Percentiles rank a stretch among this genome's conserved stretches.
Evolutionary conservation across 2,888 invertebrate genomes (phyloP).

Genomic region (Gryllus longicercus): DNA sequence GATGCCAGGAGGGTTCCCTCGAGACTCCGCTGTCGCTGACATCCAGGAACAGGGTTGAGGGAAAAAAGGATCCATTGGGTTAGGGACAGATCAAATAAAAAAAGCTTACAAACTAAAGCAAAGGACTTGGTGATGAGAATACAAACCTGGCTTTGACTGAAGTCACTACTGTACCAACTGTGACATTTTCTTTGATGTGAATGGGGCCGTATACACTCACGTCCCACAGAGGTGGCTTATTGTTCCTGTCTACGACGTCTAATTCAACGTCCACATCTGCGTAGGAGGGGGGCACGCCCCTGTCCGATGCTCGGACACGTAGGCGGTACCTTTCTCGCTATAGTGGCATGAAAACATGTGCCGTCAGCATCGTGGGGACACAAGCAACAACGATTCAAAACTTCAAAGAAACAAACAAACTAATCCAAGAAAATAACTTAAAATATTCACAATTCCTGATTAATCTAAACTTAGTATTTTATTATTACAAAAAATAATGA

Average conservation of each 20-base stretch:
- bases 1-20: background rate
- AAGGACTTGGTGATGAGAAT: conserved; percentile 40
- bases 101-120: conserved; percentile 35
- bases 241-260: conserved; percentile 97
- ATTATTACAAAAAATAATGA: conserved; percentile 3
- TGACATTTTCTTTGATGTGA: conserved; percentile 98
- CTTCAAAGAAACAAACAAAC: conserved; percentile 36
- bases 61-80: conserved; percentile 24
- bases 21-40: conserved; percentile 6
- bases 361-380: conserved; percentile 38
- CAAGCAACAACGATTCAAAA: conserved; percentile 30
- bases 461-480: conserved; percentile 33
- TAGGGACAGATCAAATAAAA: conserved; percentile 21
- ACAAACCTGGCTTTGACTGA: conserved; percentile 90
- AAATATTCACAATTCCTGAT: conserved; percentile 43
- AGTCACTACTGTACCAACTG: conserved; percentile 97
- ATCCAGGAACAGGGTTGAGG: conserved; percentile 26
- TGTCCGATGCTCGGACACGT: conserved; percentile 94
- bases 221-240: conserved; percentile 97
- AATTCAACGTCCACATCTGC: conserved; percentile 97
- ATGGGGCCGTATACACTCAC: conserved; percentile 93
- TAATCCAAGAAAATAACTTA: conserved; percentile 35
- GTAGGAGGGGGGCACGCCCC: conserved; percentile 85
- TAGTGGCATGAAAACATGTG: conserved; percentile 52
- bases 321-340: conserved; percentile 96